Evolutionary conservation across 2,888 invertebrate species (phyloP).

Genomic region (Aelia acuminata): DNA sequence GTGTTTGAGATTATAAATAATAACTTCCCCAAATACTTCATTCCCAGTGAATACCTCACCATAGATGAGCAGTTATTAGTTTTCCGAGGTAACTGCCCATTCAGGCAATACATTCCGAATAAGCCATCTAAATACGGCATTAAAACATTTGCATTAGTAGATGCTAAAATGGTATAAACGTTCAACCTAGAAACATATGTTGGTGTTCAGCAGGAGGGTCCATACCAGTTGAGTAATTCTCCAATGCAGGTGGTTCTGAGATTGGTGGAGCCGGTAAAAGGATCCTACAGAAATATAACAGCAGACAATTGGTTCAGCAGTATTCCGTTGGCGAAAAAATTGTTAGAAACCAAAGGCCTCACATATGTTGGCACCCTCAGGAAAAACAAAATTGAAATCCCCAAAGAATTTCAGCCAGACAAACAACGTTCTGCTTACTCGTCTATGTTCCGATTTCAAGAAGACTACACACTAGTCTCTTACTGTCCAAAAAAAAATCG

Average conservation of each 20-base stretch:
- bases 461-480: constrained; percentile 12
- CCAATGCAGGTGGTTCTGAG: constrained; percentile 62
- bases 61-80: constrained; percentile 66
- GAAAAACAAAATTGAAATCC: too few relatives aligned
- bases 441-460: not conserved
- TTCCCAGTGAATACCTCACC: constrained; percentile 64
- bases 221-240: constrained; percentile 61
- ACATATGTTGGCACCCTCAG: too few relatives aligned
- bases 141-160: constrained; percentile 67
- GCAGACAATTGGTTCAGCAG: too few relatives aligned
- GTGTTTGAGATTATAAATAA: too few relatives aligned
- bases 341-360: too few relatives aligned
- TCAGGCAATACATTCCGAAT: constrained; percentile 66
- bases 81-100: constrained; percentile 66
- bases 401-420: too few relatives aligned
- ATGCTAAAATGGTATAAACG: constrained; percentile 62
- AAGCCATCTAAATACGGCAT: constrained; percentile 68
- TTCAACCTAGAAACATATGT: constrained; percentile 63
- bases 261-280: constrained; percentile 60
- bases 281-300: not conserved
- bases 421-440: too few relatives aligned
- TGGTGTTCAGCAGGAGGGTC: constrained; percentile 63
- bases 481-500: constrained; percentile 33
- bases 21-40: constrained; percentile 57
- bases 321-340: too few relatives aligned